Conservation (phyloP, 2,113 vertebrate genomes). For the Calyptommatus sinebrachiatus region DNA sequence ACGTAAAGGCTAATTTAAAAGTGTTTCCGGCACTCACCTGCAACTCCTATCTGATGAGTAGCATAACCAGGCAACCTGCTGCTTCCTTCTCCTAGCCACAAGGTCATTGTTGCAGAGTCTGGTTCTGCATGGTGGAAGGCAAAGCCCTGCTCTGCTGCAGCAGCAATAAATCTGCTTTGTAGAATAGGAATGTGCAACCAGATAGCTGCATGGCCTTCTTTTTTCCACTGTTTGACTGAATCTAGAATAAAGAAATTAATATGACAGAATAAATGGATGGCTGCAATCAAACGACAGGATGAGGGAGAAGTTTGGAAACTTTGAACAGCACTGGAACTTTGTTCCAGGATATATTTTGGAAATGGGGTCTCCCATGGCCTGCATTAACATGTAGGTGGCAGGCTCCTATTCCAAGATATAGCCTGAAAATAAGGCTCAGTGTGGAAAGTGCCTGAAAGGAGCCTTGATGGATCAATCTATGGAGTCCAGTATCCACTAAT, state of each 20-base stretch:
- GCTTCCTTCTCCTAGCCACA: constrained; percentile 83
- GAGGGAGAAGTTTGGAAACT: no score
- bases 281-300: not conserved
- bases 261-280: not conserved
- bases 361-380: no score
- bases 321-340: no score
- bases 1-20: not conserved
- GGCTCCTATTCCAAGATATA: no score
- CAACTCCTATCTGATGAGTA: constrained; percentile 91
- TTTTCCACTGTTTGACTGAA: constrained; percentile 77
- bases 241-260: constrained; percentile 58
- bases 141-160: constrained; percentile 83
- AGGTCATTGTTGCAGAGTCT: constrained; percentile 70
- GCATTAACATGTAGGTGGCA: no score
- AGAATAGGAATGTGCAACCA: constrained; percentile 88
- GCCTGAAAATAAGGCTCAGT: no score
- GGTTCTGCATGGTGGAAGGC: constrained; percentile 83
- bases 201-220: constrained; percentile 75
- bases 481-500: no score
- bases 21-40: constrained; percentile 74
- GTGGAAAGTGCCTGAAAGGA: no score
- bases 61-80: constrained; percentile 83
- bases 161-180: constrained; percentile 73
- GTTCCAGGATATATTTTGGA: no score
- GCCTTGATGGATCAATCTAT: no score